A percentile compares a stretch with the other conserved stretches of the same genome.
Conservation (phyloP, 2,113 vertebrate species). For the Mesoclemmys tuberculata region DNA sequence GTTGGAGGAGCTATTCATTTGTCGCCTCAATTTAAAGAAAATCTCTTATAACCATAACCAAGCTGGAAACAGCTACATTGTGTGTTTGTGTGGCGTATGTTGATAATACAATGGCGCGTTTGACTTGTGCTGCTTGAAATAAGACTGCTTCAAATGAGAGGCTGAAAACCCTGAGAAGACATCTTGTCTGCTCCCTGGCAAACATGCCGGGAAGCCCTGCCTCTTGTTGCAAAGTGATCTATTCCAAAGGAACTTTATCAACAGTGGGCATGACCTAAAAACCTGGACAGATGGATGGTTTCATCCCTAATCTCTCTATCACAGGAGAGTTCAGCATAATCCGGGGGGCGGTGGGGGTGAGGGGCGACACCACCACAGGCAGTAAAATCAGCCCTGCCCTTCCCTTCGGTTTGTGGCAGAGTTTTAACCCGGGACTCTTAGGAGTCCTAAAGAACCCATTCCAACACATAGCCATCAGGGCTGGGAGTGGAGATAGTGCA, state of each 20-base stretch:
- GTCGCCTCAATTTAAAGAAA: not conserved
- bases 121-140: not conserved
- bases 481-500: constrained; percentile 20
- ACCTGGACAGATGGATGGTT: not conserved
- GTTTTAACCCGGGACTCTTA: not conserved
- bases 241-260: not conserved
- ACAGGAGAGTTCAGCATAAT: not conserved
- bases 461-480: not conserved
- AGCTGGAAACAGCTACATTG: constrained; percentile 45
- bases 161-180: not conserved
- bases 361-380: not conserved
- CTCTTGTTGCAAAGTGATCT: rapidly evolving
- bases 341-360: too few relatives aligned
- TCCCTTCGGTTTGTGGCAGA: not conserved
- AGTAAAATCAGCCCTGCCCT: not conserved
- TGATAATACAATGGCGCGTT: not conserved
- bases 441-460: not conserved
- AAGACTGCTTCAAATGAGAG: not conserved
- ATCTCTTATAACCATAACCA: not conserved
- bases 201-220: not conserved
- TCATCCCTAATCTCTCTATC: not conserved
- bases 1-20: not conserved
- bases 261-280: rapidly evolving
- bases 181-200: not conserved
- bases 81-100: constrained; percentile 10